These are phyloP conservation scores for Montifringilla adamsi DNA, from an alignment of 2,113 vertebrate genomes.

Conservation along the genomic window DNA sequence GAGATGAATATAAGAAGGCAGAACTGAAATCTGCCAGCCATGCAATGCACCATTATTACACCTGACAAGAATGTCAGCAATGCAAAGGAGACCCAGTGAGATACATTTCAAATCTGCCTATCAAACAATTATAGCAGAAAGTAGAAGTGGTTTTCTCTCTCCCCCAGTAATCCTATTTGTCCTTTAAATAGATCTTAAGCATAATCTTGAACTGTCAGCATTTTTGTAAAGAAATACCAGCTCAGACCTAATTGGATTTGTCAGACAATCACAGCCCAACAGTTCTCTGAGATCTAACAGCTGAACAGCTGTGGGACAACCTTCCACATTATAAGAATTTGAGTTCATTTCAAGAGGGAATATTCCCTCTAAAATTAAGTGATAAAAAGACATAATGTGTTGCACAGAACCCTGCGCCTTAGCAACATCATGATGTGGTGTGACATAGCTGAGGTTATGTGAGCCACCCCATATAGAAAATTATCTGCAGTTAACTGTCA, in stretches of 20 bases:
- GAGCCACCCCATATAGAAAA: background rate
- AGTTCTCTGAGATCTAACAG: background rate
- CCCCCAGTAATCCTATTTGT: constrained; percentile 24
- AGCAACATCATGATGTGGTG: background rate
- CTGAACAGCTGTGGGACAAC: background rate
- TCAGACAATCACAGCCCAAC: background rate
- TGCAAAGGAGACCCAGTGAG: background rate
- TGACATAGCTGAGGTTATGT: background rate
- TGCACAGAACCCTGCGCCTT: background rate
- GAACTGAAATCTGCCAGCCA: background rate
- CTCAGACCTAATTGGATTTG: constrained; percentile 57
- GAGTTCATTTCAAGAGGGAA: background rate
- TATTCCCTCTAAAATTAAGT: background rate
- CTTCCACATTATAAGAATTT: background rate
- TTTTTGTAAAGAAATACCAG: constrained; percentile 23
- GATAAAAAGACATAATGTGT: background rate
- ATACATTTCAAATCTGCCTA: background rate
- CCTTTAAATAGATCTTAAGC: constrained; percentile 18
- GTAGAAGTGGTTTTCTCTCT: background rate
- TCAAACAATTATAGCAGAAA: background rate
- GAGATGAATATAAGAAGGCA: background rate
- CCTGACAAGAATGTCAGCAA: background rate
- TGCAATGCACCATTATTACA: background rate
- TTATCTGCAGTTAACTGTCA: background rate
- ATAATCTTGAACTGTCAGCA: constrained; percentile 50